Evolutionary conservation across 2,797 vertebrate species (phyloP).

Genomic region (Pampus argenteus): DNA sequence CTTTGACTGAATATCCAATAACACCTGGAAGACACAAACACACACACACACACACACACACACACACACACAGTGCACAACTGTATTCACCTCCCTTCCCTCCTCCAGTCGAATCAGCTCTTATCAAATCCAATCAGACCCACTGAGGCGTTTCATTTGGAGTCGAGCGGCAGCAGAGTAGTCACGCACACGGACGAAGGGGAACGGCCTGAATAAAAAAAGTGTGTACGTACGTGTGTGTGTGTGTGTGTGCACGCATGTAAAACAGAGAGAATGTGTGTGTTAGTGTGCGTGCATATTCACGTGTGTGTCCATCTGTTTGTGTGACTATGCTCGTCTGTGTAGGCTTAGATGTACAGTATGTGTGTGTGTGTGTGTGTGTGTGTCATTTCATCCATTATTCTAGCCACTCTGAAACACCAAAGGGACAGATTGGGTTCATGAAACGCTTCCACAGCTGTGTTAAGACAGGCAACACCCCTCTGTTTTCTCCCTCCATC

Average conservation of each 20-base stretch:
- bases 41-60: conserved; percentile 15
- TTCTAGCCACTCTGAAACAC: conserved; percentile 40
- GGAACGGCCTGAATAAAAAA: conserved; percentile 15
- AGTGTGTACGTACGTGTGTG: conserved; percentile 7
- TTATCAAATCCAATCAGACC: conserved; percentile 78
- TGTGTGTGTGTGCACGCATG: conserved; percentile 17
- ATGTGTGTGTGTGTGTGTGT: conserved; percentile 9
- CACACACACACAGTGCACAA: conserved; percentile 19
- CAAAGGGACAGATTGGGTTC: conserved; percentile 51
- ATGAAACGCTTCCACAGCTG: conserved; percentile 59
- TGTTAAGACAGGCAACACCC: conserved; percentile 11
- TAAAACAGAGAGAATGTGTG: conserved; percentile 17
- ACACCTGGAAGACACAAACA: background rate
- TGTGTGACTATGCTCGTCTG: conserved; percentile 33
- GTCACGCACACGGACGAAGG: conserved; percentile 54
- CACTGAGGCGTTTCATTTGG: conserved; percentile 75
- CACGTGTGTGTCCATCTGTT: conserved; percentile 36
- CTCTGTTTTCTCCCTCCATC: background rate
- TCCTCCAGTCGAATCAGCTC: conserved; percentile 68
- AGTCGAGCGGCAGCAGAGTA: conserved; percentile 52
- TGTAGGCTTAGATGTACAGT: conserved; percentile 36
- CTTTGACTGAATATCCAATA: no score
- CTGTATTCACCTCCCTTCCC: conserved; percentile 29
- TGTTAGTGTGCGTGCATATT: background rate
- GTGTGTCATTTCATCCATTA: conserved; percentile 46